Percentiles rank a stretch among this genome's conserved stretches.
These are phyloP conservation scores for Tenualosa thibaudeaui DNA, from an alignment of 2,797 vertebrate species.

Conservation along the genomic window DNA sequence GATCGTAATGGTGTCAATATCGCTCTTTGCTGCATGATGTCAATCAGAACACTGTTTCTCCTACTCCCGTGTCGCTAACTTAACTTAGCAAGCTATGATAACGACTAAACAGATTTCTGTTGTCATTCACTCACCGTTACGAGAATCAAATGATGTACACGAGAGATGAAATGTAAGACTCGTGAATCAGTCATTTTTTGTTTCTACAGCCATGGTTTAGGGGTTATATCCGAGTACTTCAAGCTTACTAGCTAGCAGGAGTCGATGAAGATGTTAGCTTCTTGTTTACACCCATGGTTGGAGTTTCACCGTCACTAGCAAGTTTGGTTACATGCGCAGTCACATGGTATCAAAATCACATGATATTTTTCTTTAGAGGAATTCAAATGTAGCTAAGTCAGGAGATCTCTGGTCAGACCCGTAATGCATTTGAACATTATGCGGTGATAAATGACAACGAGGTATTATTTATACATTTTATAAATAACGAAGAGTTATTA, in stretches of 20 bases:
- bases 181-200: slow-evolving; percentile 2
- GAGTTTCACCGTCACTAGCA: background rate
- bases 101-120: background rate
- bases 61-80: background rate
- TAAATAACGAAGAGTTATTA: background rate
- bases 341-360: slow-evolving; percentile 55
- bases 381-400: slow-evolving; percentile 6
- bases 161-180: background rate
- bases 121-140: background rate
- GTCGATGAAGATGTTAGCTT: background rate
- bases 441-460: background rate
- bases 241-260: background rate
- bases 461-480: background rate
- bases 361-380: slow-evolving; percentile 41
- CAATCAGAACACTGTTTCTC: background rate
- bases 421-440: background rate
- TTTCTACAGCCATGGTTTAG: background rate
- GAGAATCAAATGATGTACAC: too few species aligned
- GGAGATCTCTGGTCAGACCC: background rate
- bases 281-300: background rate
- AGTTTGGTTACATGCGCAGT: slow-evolving; percentile 30
- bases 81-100: background rate
- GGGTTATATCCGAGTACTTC: background rate
- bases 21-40: background rate
- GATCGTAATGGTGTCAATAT: background rate